phyloP scores from a whole-genome alignment of 2,888 invertebrate genomes.

The Monochamus alternatus region DNA sequence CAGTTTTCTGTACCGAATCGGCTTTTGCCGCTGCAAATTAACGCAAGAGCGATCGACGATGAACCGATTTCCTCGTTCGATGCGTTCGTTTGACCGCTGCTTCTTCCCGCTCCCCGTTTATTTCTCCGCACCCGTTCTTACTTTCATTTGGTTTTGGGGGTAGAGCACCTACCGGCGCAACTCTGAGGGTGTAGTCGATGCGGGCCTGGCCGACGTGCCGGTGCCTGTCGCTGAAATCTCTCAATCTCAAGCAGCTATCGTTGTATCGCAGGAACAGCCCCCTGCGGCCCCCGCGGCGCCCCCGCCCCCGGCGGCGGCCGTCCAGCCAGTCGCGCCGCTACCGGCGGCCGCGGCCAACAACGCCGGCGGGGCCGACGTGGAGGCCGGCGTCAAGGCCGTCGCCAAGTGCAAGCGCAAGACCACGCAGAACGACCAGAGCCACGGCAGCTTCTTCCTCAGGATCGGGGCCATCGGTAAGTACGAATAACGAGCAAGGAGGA shows the following conservation, averaged over 20 bases:
- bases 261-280: conserved; percentile 64
- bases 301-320: conserved; percentile 82
- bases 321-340: conserved; percentile 64
- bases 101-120: conserved; percentile 42
- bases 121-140: conserved; percentile 52
- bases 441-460: conserved; percentile 93
- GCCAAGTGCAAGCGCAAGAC: conserved; percentile 86
- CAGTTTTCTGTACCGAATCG: too few relatives aligned
- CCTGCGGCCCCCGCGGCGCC: conserved; percentile 76
- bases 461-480: conserved; percentile 92
- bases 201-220: conserved; percentile 69
- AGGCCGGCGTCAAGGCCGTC: conserved; percentile 74
- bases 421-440: conserved; percentile 91
- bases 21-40: too few relatives aligned
- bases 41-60: too few relatives aligned
- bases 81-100: conserved; percentile 20
- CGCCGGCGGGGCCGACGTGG: conserved; percentile 82
- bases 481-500: background rate
- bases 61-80: too few relatives aligned
- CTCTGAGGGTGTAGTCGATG: conserved; percentile 71
- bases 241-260: conserved; percentile 65
- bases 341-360: conserved; percentile 47
- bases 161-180: conserved; percentile 72
- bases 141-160: conserved; percentile 64
- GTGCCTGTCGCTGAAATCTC: conserved; percentile 70